Evolutionary conservation across 2,888 invertebrate genomes (phyloP).

Genomic region (Drosophila koepferae): DNA sequence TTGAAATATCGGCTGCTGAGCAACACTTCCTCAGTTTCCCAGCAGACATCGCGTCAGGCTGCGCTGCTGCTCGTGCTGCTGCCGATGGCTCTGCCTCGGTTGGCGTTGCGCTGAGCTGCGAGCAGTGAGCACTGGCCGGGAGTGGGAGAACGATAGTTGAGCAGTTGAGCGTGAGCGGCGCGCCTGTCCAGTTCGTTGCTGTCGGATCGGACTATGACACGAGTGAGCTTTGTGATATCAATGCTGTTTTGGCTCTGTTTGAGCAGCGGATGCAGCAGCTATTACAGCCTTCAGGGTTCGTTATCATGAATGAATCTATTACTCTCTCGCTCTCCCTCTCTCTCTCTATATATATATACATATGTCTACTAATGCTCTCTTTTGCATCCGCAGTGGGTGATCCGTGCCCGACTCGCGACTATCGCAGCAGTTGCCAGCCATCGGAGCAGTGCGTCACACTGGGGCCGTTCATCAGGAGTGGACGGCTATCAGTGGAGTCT

Average conservation of each 20-base stretch:
- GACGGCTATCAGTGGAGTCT: conserved; percentile 18
- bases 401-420: conserved; percentile 56
- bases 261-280: conserved; percentile 28
- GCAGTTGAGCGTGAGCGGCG: conserved; percentile 49
- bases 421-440: conserved; percentile 60
- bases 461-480: conserved; percentile 25
- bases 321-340: neutral
- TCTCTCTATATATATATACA: neutral
- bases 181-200: conserved; percentile 41
- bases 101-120: conserved; percentile 1
- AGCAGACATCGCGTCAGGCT: neutral
- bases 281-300: conserved; percentile 58
- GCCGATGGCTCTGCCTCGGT: conserved; percentile 3
- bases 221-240: conserved; percentile 11
- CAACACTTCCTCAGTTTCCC: conserved; percentile 8
- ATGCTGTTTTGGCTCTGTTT: conserved; percentile 32
- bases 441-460: conserved; percentile 45
- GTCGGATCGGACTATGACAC: conserved; percentile 33
- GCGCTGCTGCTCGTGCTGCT: neutral
- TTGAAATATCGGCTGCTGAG: conserved; percentile 2
- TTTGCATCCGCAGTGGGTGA: conserved; percentile 54
- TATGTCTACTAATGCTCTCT: neutral
- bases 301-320: neutral
- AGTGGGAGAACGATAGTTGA: conserved; percentile 12
- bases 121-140: neutral